phyloP scores from a whole-genome alignment of 1,140 invertebrate species.

The Neuroterus valhalla region DNA sequence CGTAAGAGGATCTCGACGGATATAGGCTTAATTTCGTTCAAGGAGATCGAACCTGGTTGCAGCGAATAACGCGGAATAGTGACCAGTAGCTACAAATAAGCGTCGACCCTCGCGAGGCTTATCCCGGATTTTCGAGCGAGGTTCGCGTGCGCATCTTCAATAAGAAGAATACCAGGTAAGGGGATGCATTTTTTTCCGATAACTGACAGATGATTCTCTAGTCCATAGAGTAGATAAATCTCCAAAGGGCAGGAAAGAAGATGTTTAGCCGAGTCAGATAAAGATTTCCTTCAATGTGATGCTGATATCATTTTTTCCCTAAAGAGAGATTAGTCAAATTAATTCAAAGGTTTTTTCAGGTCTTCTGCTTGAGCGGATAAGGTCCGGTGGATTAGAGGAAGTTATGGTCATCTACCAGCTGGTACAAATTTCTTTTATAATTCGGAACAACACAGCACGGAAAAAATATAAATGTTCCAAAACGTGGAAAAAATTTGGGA shows the following conservation, averaged over 20 bases:
- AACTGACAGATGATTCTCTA: background rate
- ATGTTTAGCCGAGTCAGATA: constrained; percentile 14
- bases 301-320: constrained; percentile 18
- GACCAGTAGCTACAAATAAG: constrained; percentile 43
- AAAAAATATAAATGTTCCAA: constrained; percentile 12
- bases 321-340: constrained; percentile 13
- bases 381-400: background rate
- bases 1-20: constrained; percentile 57
- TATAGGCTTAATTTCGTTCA: constrained; percentile 55
- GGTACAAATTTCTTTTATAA: background rate
- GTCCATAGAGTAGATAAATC: background rate
- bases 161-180: constrained; percentile 11
- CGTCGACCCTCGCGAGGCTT: constrained; percentile 44
- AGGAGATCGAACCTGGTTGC: constrained; percentile 34
- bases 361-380: constrained; percentile 7
- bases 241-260: constrained; percentile 9
- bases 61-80: constrained; percentile 37
- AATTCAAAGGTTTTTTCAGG: background rate
- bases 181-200: constrained; percentile 24
- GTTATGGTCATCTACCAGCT: constrained; percentile 23
- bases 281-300: background rate
- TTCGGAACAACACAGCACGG: background rate
- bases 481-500: too few relatives aligned
- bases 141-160: constrained; percentile 34
- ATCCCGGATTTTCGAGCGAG: constrained; percentile 49